Evolutionary conservation across 2,113 vertebrate species (phyloP).

Genomic region (Gobio gobio): DNA sequence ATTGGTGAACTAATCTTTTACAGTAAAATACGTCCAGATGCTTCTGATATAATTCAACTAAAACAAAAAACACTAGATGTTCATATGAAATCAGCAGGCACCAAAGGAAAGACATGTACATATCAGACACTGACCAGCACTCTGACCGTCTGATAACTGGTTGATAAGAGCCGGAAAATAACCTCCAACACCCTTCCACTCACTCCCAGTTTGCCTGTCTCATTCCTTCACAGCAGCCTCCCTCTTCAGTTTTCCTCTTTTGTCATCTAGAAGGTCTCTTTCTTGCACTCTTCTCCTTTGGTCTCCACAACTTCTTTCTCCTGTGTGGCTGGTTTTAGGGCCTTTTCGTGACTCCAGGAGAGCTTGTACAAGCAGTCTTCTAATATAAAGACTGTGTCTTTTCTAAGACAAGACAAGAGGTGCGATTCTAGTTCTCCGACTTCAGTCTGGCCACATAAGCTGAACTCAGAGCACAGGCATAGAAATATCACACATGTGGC

Average conservation of each 20-base stretch:
- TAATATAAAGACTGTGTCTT: constrained; percentile 9
- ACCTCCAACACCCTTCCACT: constrained; percentile 11
- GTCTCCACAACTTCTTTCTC: constrained; percentile 18
- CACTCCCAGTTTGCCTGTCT: background rate
- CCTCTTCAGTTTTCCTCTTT: background rate
- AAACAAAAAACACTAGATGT: background rate
- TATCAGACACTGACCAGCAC: constrained; percentile 13
- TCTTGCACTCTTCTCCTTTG: background rate
- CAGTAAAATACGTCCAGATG: background rate
- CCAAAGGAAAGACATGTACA: constrained; percentile 2
- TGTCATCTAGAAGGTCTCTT: constrained; percentile 2
- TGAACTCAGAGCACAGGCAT: background rate
- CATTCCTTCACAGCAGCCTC: background rate
- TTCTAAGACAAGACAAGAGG: background rate
- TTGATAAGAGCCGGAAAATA: background rate
- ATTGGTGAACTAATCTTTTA: background rate
- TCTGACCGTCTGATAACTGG: background rate
- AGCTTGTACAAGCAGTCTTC: background rate
- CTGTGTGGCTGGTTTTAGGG: background rate
- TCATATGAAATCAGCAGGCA: background rate
- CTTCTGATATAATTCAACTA: background rate
- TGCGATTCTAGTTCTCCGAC: background rate
- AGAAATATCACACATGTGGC: background rate
- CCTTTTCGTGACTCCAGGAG: background rate
- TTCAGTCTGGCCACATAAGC: background rate